phyloP scores from a whole-genome alignment of 2,113 vertebrate genomes.

The Galemys pyrenaicus region DNA sequence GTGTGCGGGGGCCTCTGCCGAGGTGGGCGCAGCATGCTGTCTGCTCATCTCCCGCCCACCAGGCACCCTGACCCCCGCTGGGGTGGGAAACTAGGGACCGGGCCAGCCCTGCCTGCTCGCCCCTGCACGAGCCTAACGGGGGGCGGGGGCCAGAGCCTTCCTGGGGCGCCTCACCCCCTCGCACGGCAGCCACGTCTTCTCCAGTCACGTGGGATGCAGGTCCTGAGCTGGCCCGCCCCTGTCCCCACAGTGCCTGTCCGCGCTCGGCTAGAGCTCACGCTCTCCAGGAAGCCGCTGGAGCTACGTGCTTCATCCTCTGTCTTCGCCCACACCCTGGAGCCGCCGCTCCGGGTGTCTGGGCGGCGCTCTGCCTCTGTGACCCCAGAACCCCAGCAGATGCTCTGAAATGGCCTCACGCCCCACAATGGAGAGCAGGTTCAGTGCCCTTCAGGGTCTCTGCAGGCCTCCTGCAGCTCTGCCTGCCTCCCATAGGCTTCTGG shows the following conservation, averaged over 20 bases:
- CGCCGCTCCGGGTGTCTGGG: not conserved
- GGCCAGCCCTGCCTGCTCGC: not conserved
- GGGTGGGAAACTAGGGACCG: not conserved
- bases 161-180: accelerated
- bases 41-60: not conserved
- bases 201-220: not conserved
- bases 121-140: not conserved
- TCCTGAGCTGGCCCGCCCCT: not conserved
- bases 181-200: no score
- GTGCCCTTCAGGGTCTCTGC: not conserved
- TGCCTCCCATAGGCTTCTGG: not conserved
- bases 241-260: not conserved
- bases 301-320: not conserved
- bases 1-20: not conserved
- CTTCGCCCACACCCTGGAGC: not conserved
- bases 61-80: not conserved
- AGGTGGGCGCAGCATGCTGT: no score
- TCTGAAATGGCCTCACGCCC: not conserved
- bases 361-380: not conserved
- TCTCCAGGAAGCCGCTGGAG: not conserved
- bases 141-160: not conserved
- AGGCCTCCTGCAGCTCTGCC: not conserved
- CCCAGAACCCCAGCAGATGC: not conserved
- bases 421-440: not conserved
- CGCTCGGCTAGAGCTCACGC: not conserved